phyloP scores from a whole-genome alignment of 2,113 vertebrate species.

The Prolemur simus region DNA sequence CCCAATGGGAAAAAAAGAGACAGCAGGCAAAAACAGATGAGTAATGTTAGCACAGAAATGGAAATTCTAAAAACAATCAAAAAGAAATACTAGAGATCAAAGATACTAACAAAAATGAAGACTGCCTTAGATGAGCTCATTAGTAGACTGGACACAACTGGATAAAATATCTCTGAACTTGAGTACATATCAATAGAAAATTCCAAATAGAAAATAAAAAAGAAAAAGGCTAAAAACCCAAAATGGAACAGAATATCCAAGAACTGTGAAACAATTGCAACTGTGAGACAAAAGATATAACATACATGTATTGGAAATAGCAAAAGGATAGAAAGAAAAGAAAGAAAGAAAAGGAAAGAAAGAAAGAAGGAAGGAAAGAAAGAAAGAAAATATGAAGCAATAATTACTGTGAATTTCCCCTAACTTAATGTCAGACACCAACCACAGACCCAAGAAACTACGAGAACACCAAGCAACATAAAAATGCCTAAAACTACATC shows the following conservation, averaged over 20 bases:
- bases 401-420: neutral
- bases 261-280: neutral
- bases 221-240: neutral
- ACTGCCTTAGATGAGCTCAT: neutral
- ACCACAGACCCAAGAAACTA: neutral
- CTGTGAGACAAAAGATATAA: neutral
- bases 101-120: neutral
- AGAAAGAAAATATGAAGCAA: neutral
- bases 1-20: neutral
- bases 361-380: neutral
- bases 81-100: neutral
- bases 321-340: neutral
- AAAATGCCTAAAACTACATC: neutral
- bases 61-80: neutral
- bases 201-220: neutral
- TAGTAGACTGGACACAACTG: neutral
- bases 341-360: neutral
- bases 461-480: neutral
- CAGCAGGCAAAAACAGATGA: neutral
- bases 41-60: neutral
- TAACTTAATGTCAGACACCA: neutral
- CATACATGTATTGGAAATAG: neutral
- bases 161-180: neutral
- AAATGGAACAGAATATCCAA: neutral
- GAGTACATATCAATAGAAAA: neutral